A percentile compares a stretch with the other conserved stretches of the same genome.
Conservation (phyloP, 2,888 invertebrate genomes). For the Xanthorhoe designata region DNA sequence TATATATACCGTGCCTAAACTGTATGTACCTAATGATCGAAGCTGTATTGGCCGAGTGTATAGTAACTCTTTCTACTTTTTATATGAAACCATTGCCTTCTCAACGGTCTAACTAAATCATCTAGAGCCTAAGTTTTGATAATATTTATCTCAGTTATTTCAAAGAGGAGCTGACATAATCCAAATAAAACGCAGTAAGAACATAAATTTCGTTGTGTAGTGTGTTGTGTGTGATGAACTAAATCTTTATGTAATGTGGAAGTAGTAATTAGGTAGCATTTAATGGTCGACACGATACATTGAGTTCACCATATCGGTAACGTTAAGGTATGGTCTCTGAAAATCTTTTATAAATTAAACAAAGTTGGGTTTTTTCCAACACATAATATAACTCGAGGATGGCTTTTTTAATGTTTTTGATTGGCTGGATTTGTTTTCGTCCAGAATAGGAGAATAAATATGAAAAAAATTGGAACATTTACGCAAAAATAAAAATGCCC, state of each 20-base stretch:
- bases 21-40: too few species aligned
- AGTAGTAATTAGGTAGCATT: slow-evolving; percentile 8
- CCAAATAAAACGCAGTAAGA: neutral
- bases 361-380: too few species aligned
- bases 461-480: too few species aligned
- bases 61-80: neutral
- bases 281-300: slow-evolving; percentile 16
- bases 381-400: too few species aligned
- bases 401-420: too few species aligned
- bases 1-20: too few species aligned
- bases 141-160: neutral
- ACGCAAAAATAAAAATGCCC: too few species aligned
- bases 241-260: slow-evolving; percentile 12
- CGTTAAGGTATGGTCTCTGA: neutral
- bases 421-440: too few species aligned
- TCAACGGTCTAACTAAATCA: too few species aligned
- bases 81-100: too few species aligned
- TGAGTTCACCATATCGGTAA: slow-evolving; percentile 11
- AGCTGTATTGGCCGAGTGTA: neutral
- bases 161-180: neutral
- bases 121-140: too few species aligned
- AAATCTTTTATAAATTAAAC: neutral
- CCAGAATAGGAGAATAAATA: too few species aligned
- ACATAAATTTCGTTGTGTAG: neutral
- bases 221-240: neutral